These are phyloP conservation scores for Pocillopora verrucosa DNA, from an alignment of 64 coral and sea anemone genomes.

Conservation along the genomic window DNA sequence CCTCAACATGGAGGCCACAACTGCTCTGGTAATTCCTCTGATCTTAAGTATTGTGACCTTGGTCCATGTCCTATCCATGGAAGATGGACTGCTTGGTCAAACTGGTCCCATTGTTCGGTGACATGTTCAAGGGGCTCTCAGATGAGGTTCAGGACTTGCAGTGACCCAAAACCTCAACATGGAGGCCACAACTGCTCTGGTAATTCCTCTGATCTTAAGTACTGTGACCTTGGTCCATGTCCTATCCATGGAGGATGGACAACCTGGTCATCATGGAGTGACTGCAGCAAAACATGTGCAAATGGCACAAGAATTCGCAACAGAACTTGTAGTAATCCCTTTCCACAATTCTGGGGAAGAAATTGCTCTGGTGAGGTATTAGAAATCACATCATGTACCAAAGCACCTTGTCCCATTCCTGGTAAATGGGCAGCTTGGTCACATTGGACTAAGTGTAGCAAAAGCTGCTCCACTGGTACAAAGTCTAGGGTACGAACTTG, in stretches of 20 bases:
- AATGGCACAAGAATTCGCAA: slow-evolving; percentile 50
- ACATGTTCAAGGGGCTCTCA: slow-evolving; percentile 58
- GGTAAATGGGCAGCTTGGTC: slow-evolving; percentile 72
- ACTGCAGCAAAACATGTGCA: slow-evolving; percentile 64
- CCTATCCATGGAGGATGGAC: slow-evolving; percentile 52
- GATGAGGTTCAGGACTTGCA: slow-evolving; percentile 52
- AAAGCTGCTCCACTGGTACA: slow-evolving; percentile 44
- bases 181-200: slow-evolving; percentile 49
- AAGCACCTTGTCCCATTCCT: slow-evolving; percentile 49
- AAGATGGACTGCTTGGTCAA: slow-evolving; percentile 65
- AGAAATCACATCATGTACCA: slow-evolving; percentile 36
- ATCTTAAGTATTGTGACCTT: slow-evolving; percentile 12
- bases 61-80: slow-evolving; percentile 47
- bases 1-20: slow-evolving; percentile 44
- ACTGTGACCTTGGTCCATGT: slow-evolving; percentile 45
- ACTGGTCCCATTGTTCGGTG: slow-evolving; percentile 46
- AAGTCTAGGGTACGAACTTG: slow-evolving; percentile 54
- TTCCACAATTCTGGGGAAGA: slow-evolving; percentile 1
- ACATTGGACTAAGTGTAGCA: slow-evolving; percentile 65
- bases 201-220: neutral
- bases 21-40: slow-evolving; percentile 38
- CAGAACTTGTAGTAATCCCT: slow-evolving; percentile 30
- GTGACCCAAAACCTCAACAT: slow-evolving; percentile 43
- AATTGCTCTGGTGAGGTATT: slow-evolving; percentile 29
- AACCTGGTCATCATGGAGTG: slow-evolving; percentile 71